Conservation (phyloP, 1,140 invertebrate genomes). For the Drosophila nannoptera region DNA sequence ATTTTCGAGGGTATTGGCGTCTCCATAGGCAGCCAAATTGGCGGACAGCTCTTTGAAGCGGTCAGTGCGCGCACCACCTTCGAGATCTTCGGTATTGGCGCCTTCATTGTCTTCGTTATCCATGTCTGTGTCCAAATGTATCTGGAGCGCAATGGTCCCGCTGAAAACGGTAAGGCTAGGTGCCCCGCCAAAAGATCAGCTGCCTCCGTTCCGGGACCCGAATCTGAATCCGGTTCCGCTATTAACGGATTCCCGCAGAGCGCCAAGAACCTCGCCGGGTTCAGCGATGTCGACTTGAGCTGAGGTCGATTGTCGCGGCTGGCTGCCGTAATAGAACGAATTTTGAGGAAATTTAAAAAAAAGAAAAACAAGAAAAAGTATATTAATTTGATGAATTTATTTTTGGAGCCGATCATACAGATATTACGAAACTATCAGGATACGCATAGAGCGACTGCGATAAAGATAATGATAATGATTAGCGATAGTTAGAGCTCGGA, state of each 20-base stretch:
- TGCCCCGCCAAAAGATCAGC: conserved; percentile 11
- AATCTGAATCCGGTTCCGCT: conserved; percentile 14
- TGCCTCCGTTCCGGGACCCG: conserved; percentile 28
- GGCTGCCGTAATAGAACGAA: neutral
- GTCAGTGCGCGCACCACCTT: conserved; percentile 85
- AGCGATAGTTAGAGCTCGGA: no score
- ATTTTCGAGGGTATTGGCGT: conserved; percentile 92
- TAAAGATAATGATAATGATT: no score
- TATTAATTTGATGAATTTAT: neutral
- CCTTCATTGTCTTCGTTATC: conserved; percentile 82
- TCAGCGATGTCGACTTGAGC: conserved; percentile 72
- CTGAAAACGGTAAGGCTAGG: conserved; percentile 72
- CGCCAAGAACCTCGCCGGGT: conserved; percentile 47
- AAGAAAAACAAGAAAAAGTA: no score
- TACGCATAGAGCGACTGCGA: neutral
- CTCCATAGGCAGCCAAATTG: conserved; percentile 87
- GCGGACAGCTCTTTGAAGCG: conserved; percentile 83
- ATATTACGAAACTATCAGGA: neutral
- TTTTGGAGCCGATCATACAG: neutral
- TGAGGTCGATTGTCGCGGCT: conserved; percentile 16
- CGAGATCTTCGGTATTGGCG: conserved; percentile 84
- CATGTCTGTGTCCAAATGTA: conserved; percentile 82
- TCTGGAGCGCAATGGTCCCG: conserved; percentile 59
- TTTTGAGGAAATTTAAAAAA: neutral
- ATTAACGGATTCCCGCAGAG: conserved; percentile 22